phyloP scores from a whole-genome alignment of 2,888 invertebrate genomes.

The Noctua comes region DNA sequence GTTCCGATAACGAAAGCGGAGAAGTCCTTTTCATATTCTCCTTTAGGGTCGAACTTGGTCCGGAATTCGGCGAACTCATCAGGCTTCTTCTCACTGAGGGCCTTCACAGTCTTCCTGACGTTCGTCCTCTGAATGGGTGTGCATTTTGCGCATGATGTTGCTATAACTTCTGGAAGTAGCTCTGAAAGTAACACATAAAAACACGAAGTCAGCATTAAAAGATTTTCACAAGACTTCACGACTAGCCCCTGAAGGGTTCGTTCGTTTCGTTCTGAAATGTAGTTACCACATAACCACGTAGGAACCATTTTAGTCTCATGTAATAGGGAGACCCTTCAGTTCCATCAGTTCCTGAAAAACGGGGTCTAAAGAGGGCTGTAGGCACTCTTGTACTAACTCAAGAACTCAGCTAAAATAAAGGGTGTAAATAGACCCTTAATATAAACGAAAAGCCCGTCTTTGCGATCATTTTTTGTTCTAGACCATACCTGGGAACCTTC shows the following conservation, averaged over 20 bases:
- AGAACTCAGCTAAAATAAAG: too few relatives aligned
- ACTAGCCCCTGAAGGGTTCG: neutral
- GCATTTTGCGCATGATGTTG: slow-evolving; percentile 83
- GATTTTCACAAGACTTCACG: neutral
- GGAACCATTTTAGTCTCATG: neutral
- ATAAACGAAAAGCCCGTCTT: too few relatives aligned
- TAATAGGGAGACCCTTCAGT: neutral
- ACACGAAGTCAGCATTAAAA: too few relatives aligned
- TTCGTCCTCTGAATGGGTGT: slow-evolving; percentile 75
- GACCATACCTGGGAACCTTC: too few relatives aligned
- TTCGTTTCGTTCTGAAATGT: neutral
- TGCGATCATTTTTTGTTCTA: too few relatives aligned
- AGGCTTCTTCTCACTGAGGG: slow-evolving; percentile 77
- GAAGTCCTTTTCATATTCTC: slow-evolving; percentile 79
- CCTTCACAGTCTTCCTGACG: slow-evolving; percentile 80
- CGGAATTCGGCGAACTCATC: slow-evolving; percentile 77
- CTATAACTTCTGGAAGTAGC: slow-evolving; percentile 82
- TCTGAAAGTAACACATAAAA: slow-evolving; percentile 69
- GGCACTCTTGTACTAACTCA: neutral
- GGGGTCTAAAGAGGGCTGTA: neutral
- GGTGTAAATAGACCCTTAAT: too few relatives aligned
- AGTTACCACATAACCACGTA: neutral
- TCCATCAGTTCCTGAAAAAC: neutral
- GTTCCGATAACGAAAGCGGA: slow-evolving; percentile 74
- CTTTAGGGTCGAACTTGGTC: slow-evolving; percentile 81